phyloP scores from a whole-genome alignment of 2,113 vertebrate species.

The Rhombomys opimus region DNA sequence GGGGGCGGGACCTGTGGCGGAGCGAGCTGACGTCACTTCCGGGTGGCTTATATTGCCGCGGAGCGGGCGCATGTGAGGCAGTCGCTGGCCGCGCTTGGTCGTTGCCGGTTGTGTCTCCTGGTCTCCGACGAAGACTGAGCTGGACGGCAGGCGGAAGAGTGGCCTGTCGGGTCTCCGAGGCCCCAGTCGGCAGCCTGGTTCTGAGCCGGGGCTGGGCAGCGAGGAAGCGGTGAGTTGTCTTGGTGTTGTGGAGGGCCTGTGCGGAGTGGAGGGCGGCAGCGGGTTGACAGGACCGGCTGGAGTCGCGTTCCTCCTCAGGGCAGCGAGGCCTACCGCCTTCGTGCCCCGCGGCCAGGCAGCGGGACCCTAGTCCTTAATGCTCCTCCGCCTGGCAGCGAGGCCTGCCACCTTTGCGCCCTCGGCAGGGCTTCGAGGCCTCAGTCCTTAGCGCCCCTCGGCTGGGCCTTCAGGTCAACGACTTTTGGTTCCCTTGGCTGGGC shows the following conservation, averaged over 20 bases:
- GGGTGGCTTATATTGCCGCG: too few relatives aligned
- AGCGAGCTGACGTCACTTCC: neutral
- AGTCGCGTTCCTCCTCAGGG: neutral
- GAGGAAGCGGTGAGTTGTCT: neutral
- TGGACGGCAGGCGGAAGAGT: too few relatives aligned
- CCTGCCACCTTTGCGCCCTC: rapidly evolving
- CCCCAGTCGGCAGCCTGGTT: neutral
- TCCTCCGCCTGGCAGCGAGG: neutral
- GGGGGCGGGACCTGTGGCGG: too few relatives aligned
- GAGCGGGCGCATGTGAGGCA: rapidly evolving
- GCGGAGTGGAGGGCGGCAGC: neutral
- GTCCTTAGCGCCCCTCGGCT: neutral
- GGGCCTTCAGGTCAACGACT: neutral
- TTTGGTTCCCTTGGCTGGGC: neutral
- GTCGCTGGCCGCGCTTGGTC: too few relatives aligned
- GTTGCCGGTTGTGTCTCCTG: rapidly evolving
- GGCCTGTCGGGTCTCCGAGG: too few relatives aligned
- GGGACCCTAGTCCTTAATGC: neutral
- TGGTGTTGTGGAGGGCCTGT: neutral
- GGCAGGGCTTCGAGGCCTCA: neutral
- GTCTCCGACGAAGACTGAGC: neutral
- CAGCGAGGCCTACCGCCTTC: neutral
- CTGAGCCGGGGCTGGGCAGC: neutral
- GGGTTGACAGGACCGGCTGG: neutral
- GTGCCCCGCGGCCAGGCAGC: neutral